Evolutionary conservation across 1,140 invertebrate species (phyloP), one percentile per base, ranked within the genome.

Genomic region (Reticulitermes speratus): DNA sequence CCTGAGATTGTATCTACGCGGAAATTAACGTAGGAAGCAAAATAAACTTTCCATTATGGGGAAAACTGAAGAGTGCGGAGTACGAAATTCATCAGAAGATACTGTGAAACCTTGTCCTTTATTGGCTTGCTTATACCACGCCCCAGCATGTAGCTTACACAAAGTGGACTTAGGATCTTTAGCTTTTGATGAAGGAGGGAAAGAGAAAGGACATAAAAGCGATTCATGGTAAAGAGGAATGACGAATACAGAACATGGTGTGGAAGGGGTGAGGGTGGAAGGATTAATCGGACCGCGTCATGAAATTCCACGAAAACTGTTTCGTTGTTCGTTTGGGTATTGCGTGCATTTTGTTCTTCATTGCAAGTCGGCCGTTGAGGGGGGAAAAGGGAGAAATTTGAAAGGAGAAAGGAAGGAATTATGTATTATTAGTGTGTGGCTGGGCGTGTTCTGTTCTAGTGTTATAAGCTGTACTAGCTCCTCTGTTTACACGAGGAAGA

Each of bases 251-350:
- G 59, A 65, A 65, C 59, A 21, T 19, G 14, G 59, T 23, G 1
- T 65, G 21, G 16, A 16, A 25, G 59, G 59, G 7, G 65, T 8
- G 25, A 75, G 25, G n/a, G 65, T 0, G 65, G 65, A 6, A 30
- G 14, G 14, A 75, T 75, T 75, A 75, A 75, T 75, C 65, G 65
- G 65, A 30, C 65, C 65, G 65, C 65, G 65, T 75, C 65, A 75
- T 75, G 65, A 75, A 75, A 75, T 75, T 75, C 65, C 65, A 75
- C 25, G 65, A 75, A 75, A 75, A 75, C 65, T n/a, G 65, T 75
- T 75, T 75, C 65, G n/a, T n/a, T 30, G 25, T 30, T 75, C 11
- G 65, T 75, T 25, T 75, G n/a, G 65, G 30, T 75, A 8, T 75
- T 75, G 65, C 65, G 65, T 75, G 65, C 65, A 75, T 25, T 75